A percentile compares a stretch with the other conserved stretches of the same genome.
Evolutionary conservation across 2,888 invertebrate species (phyloP).

Genomic region (Esperia sulphurella): DNA sequence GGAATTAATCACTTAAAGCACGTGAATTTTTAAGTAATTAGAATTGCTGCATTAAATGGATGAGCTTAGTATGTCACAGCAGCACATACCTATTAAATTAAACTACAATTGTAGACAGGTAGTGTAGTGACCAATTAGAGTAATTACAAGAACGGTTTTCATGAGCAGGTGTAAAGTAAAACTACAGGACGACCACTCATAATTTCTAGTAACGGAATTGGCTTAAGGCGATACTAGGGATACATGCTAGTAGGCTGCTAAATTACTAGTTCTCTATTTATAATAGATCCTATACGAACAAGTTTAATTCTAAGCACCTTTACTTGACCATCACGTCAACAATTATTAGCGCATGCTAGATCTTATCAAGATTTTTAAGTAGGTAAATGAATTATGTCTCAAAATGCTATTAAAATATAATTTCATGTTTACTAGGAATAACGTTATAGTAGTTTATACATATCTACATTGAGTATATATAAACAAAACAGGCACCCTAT

Average conservation of each 20-base stretch:
- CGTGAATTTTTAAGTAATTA: constrained; percentile 5
- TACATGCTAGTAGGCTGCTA: constrained; percentile 65
- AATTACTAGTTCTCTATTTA: constrained; percentile 55
- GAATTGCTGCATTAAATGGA: background rate
- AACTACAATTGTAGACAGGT: constrained; percentile 27
- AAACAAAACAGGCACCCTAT: too few relatives aligned
- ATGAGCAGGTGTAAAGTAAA: constrained; percentile 70
- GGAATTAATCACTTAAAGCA: constrained; percentile 3
- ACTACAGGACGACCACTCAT: constrained; percentile 52
- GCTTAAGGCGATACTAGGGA: constrained; percentile 68
- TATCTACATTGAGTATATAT: too few relatives aligned
- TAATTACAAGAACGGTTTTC: constrained; percentile 69
- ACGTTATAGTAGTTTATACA: too few relatives aligned
- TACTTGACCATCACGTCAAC: constrained; percentile 44
- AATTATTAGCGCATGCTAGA: constrained; percentile 28
- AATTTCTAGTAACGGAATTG: constrained; percentile 71
- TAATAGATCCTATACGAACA: constrained; percentile 48
- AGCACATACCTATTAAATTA: constrained; percentile 3
- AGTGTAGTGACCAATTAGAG: constrained; percentile 59
- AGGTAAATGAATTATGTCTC: too few relatives aligned
- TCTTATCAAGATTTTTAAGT: constrained; percentile 5
- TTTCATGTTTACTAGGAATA: background rate
- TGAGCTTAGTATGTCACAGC: background rate
- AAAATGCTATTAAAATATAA: background rate
- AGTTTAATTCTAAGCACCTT: constrained; percentile 62